Evolutionary conservation across 2,113 vertebrate genomes (phyloP), one percentile per base, ranked within the genome.

Genomic region (Clarias gariepinus): DNA sequence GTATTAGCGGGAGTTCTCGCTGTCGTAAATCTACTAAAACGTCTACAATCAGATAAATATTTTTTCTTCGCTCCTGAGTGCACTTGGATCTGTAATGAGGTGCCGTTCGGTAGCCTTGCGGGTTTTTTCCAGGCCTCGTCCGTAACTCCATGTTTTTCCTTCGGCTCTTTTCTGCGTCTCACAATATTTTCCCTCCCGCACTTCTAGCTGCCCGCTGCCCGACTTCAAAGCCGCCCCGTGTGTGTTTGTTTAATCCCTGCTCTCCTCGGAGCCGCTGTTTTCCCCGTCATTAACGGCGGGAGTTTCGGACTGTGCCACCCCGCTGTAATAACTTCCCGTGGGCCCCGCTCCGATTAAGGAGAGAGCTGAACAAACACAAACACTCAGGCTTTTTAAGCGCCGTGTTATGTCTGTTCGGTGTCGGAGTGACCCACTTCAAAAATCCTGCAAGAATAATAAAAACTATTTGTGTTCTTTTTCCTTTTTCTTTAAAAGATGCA

Each of bases 351-450:
- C 84, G 87, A 90, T 86, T 80, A 87, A 90, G 89, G 90, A 90
- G 94, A 95, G 94, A 95, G 94, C 94, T 94, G 94, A 93, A 92
- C 90, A 93, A 95, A 95, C 94, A 95, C 74, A 61, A 87, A 84
- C 87, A 83, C 25, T 87, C 77, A 71, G 66, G 57, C 78, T 80
- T 60, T 82, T 53, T 18, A 82, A 68, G 10, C 68, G 9, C 11
- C 25, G 16, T 71, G 82, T 84, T 71, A 84, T 73, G 82, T 84
- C 82, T 84, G 82, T 84, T 73, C 82, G 25, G 66, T 66, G 82
- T 84, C 82, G 19, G 19, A 73, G 25, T 33, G 82, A 73, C 28
- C 53, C 82, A 52, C 8, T 84, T 73, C 25, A n/a, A 83, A 53
- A 69, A 63, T 71, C 63, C 82, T 68, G 28, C 15, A 28, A 80